Conservation (phyloP, 2,888 invertebrate species). For the Pilophorus perplexus region DNA sequence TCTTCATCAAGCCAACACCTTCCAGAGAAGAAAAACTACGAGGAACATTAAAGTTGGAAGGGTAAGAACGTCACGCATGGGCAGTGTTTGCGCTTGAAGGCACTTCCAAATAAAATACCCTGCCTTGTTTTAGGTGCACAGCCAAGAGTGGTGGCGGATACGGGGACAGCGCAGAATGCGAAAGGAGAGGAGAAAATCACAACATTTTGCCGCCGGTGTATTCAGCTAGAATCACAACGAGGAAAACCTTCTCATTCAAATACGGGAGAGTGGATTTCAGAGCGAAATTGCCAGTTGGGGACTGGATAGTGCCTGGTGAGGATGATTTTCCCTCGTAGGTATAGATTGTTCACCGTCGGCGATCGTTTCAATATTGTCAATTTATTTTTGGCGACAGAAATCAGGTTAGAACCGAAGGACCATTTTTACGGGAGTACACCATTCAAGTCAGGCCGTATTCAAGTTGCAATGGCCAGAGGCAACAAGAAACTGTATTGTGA, state of each 20-base stretch:
- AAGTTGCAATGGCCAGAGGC: conserved; percentile 57
- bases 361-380: background rate
- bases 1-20: conserved; percentile 54
- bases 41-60: conserved; percentile 43
- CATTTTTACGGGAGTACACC: conserved; percentile 49
- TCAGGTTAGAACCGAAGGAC: conserved; percentile 53
- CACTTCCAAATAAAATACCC: background rate
- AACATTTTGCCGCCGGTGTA: conserved; percentile 67
- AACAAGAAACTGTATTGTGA: conserved; percentile 49
- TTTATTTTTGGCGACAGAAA: conserved; percentile 50
- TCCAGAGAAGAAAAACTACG: conserved; percentile 47
- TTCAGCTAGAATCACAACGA: conserved; percentile 63
- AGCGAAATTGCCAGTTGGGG: conserved; percentile 71
- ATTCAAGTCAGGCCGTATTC: conserved; percentile 55
- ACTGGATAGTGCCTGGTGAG: conserved; percentile 75
- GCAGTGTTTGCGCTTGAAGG: background rate
- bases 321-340: too few species aligned
- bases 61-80: conserved; percentile 22
- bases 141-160: too few species aligned
- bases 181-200: conserved; percentile 49
- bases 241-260: conserved; percentile 63
- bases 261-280: conserved; percentile 68
- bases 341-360: too few species aligned
- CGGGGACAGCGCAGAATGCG: conserved; percentile 43
- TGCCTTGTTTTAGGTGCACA: conserved; percentile 43